These are phyloP conservation scores for Hystrix brachyura DNA, from an alignment of 2,113 vertebrate genomes.

Conservation along the genomic window DNA sequence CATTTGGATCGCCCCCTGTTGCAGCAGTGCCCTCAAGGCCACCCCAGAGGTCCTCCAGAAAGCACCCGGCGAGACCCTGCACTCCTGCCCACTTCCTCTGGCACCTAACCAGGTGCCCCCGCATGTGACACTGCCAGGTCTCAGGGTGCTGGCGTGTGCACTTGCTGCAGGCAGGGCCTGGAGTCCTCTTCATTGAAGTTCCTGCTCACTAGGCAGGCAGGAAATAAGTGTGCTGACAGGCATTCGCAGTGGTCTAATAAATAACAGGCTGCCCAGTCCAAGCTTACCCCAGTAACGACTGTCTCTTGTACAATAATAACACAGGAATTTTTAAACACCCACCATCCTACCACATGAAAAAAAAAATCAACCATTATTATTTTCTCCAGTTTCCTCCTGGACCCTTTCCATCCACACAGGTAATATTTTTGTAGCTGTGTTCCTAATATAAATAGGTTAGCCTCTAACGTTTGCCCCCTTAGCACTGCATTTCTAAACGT, in stretches of 20 bases:
- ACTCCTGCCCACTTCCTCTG: too few relatives aligned
- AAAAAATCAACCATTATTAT: not conserved
- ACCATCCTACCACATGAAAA: conserved; percentile 2
- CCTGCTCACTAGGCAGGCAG: not conserved
- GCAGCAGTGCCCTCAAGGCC: not conserved
- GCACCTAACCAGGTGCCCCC: not conserved
- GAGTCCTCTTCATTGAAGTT: not conserved
- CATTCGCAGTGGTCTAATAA: not conserved
- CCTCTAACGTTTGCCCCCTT: not conserved
- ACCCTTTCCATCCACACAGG: not conserved
- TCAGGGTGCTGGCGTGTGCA: not conserved
- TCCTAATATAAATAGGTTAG: not conserved
- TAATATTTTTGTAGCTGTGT: not conserved
- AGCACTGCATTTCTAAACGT: not conserved
- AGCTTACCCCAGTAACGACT: not conserved
- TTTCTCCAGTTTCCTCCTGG: not conserved
- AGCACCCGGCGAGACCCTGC: not conserved
- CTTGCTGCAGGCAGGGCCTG: not conserved
- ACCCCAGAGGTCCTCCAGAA: not conserved
- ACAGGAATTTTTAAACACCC: not conserved
- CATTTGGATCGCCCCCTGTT: not conserved
- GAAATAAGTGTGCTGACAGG: not conserved
- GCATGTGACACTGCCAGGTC: fast-evolving
- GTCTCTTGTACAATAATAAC: not conserved
- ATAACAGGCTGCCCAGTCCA: not conserved